Conservation (phyloP, 2,888 invertebrate species). For the Platycheirus albimanus region DNA sequence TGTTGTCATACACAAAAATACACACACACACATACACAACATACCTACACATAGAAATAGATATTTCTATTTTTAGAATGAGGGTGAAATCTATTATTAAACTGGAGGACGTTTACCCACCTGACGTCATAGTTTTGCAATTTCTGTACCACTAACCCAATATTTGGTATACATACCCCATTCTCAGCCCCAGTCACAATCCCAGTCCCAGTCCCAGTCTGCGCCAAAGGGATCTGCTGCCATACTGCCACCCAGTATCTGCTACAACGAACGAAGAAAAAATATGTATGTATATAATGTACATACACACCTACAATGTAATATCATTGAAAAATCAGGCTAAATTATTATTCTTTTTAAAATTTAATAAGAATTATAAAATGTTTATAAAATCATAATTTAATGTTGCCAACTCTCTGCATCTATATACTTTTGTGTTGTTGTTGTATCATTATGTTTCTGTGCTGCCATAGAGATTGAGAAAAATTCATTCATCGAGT, state of each 20-base stretch:
- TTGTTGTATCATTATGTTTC: conserved; percentile 6
- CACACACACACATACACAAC: conserved; percentile 2
- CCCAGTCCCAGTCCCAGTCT: conserved; percentile 43
- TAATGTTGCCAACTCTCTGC: conserved; percentile 3
- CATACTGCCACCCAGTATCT: conserved; percentile 49
- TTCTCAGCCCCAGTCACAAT: neutral
- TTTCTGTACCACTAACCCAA: conserved; percentile 76
- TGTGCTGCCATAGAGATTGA: conserved; percentile 39
- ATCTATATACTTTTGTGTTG: neutral
- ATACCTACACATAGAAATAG: neutral
- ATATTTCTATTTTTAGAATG: conserved; percentile 69
- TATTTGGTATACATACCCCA: conserved; percentile 69
- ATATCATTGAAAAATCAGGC: too few species aligned
- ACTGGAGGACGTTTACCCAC: conserved; percentile 78
- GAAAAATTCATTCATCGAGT: conserved; percentile 71
- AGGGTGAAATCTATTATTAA: conserved; percentile 72
- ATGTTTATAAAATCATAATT: conserved; percentile 12
- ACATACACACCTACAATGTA: neutral
- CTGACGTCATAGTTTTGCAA: conserved; percentile 77
- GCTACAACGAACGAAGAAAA: conserved; percentile 29
- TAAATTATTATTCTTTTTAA: neutral
- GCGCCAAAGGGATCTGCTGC: conserved; percentile 48
- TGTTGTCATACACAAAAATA: conserved; percentile 40
- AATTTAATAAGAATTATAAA: neutral
- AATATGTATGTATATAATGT: neutral